These are phyloP conservation scores for Drosophila insularis DNA, from an alignment of 1,140 invertebrate genomes.

Conservation along the genomic window DNA sequence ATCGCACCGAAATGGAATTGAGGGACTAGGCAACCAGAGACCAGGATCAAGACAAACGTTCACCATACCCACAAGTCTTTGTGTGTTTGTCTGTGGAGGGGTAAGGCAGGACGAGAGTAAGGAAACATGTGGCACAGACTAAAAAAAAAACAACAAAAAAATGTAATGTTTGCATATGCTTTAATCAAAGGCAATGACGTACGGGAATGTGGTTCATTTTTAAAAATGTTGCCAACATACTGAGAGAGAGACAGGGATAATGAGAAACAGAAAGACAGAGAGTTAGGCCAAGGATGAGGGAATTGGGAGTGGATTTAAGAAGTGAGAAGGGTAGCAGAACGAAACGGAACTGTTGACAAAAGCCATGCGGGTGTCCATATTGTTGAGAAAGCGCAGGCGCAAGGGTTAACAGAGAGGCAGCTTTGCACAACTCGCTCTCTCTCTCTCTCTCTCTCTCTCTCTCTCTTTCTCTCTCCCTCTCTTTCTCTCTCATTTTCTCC, in stretches of 20 bases:
- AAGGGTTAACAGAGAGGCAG: slow-evolving; percentile 34
- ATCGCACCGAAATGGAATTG: slow-evolving; percentile 34
- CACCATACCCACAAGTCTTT: not conserved
- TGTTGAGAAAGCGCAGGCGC: slow-evolving; percentile 36
- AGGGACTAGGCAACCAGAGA: not conserved
- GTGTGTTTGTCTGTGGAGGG: not conserved
- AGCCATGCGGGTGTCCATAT: slow-evolving; percentile 46
- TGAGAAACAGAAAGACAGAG: not conserved
- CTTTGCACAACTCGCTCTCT: slow-evolving; percentile 19
- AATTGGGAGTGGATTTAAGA: not conserved
- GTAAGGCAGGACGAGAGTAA: not conserved
- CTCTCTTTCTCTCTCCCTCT: slow-evolving; percentile 27
- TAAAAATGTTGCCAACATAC: slow-evolving; percentile 58
- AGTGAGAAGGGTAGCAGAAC: not conserved
- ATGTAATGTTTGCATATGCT: slow-evolving; percentile 64
- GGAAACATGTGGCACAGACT: slow-evolving; percentile 11
- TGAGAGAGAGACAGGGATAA: slow-evolving; percentile 18
- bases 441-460: slow-evolving; percentile 7
- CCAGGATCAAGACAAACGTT: not conserved
- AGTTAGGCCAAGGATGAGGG: slow-evolving; percentile 10
- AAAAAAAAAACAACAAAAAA: slow-evolving; percentile 31
- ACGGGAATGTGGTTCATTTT: slow-evolving; percentile 73
- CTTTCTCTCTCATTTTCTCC: not conserved
- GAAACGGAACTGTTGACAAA: slow-evolving; percentile 61
- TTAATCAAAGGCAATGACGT: slow-evolving; percentile 72